Evolutionary conservation across 2,797 vertebrate genomes (phyloP), one percentile per base, ranked within the genome.

Genomic region (Staurois parvus): DNA sequence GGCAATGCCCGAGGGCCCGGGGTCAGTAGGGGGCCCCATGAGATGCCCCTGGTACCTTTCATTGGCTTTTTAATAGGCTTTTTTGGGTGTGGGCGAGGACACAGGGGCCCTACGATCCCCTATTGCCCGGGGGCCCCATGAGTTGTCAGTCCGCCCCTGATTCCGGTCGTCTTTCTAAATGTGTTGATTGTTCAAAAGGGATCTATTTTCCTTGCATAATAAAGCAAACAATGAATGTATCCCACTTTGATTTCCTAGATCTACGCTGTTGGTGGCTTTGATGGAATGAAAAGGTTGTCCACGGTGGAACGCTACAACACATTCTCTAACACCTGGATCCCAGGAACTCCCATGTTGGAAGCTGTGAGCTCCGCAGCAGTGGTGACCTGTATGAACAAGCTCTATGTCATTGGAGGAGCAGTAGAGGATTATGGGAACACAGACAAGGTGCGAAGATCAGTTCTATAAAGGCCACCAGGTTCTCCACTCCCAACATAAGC

Each of bases 371-470:
- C 94, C 0, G 93, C 94, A 0, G 95, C 94, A 0, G 88, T 94
- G 66, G 93, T 85, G 3, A 80, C 93, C 88, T 96, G 94, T 2
- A 75, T 83, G 0, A 92, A 93, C 81, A 93, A 90, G 79, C 91
- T 96, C 28, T 96, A 94, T 0, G 93, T 96, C 80, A 92, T 96
- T 12, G 93, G 95, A 0, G 96, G 95, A 0, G 95, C 95, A 0
- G 77, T 93, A 42, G 94, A 90, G 2, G 93, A 95, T 0, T 87
- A 90, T 0, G 0, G 87, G 72, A 96, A 94, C 89, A 95, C 93
- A 0, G 88, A 94, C 87, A 93, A 93, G 94, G 96, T 95, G 89
- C 7, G 59, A 1, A 64, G 24, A 62, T 62, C 4, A 9, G 19
- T 62, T n/a, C n/a, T n/a, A 10, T 19, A 13, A 37, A 37, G 48